Percentiles rank a stretch among this genome's conserved stretches.
Evolutionary conservation across 1,140 invertebrate genomes (phyloP).

Genomic region (Cyphomyrmex costatus): DNA sequence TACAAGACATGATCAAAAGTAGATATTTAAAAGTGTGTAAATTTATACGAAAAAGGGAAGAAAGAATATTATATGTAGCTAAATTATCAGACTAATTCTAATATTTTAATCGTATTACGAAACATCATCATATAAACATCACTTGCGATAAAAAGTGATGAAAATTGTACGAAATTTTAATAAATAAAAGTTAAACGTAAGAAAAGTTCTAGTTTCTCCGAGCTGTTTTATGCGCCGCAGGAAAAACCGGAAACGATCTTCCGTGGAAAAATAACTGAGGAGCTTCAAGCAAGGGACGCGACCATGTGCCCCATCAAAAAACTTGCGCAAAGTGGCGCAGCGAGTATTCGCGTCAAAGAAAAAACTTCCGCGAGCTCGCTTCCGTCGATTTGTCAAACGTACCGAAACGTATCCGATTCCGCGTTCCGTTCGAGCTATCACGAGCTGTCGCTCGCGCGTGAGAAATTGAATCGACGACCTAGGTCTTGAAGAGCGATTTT

Average conservation of each 20-base stretch:
- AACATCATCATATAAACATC: too few relatives aligned
- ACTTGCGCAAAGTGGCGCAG: slow-evolving; percentile 57
- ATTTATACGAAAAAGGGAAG: too few relatives aligned
- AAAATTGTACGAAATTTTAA: slow-evolving; percentile 13
- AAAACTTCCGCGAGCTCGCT: slow-evolving; percentile 61
- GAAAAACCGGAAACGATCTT: slow-evolving; percentile 42
- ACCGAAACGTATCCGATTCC: slow-evolving; percentile 69
- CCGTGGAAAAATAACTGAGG: slow-evolving; percentile 55
- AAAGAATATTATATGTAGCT: neutral
- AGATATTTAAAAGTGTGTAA: neutral
- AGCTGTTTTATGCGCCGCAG: neutral
- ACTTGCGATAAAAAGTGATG: too few relatives aligned
- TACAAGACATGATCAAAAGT: neutral
- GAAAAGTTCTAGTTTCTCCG: slow-evolving; percentile 38
- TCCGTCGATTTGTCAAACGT: slow-evolving; percentile 75
- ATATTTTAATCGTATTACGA: neutral
- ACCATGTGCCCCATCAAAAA: slow-evolving; percentile 41
- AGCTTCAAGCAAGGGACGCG: slow-evolving; percentile 29
- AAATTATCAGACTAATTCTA: neutral
- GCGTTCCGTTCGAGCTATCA: slow-evolving; percentile 71
- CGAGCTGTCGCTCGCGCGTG: slow-evolving; percentile 60
- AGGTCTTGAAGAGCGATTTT: slow-evolving; percentile 40
- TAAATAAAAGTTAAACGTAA: slow-evolving; percentile 5
- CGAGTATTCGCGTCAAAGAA: slow-evolving; percentile 30
- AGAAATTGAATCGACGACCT: slow-evolving; percentile 44